phyloP scores from a whole-genome alignment of 2,888 invertebrate genomes.

The Chaetogeoica ovagalla region DNA sequence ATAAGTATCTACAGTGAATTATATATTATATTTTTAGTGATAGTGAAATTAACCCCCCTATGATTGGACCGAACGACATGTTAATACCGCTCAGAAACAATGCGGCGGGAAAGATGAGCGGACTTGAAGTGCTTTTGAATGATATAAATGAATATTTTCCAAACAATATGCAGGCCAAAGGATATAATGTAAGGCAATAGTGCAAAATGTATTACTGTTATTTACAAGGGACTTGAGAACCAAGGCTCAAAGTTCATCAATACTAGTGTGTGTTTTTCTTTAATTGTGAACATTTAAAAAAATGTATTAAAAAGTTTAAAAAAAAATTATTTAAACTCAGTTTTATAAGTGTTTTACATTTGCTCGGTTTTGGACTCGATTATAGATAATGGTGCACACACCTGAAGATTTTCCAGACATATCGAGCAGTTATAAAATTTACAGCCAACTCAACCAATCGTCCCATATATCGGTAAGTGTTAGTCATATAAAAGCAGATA shows the following conservation, averaged over 20 bases:
- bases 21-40: conserved; percentile 12
- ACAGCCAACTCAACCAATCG: conserved; percentile 41
- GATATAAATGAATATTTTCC: conserved; percentile 49
- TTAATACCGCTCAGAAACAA: conserved; percentile 52
- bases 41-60: conserved; percentile 40
- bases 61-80: conserved; percentile 11
- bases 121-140: conserved; percentile 51
- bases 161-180: conserved; percentile 23
- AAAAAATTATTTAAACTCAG: too few relatives aligned
- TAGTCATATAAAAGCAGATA: conserved; percentile 39
- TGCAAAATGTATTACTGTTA: neutral
- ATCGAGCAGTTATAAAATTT: conserved; percentile 47
- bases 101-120: conserved; percentile 53
- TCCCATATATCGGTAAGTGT: conserved; percentile 51
- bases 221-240: neutral
- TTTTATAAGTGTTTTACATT: too few relatives aligned
- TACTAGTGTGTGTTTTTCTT: too few relatives aligned
- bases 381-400: conserved; percentile 54
- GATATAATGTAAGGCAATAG: conserved; percentile 42
- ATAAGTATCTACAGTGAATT: too few relatives aligned
- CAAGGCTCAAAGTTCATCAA: too few relatives aligned
- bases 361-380: neutral
- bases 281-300: too few relatives aligned
- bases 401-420: conserved; percentile 54
- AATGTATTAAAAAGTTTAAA: too few relatives aligned